phyloP scores from a whole-genome alignment of 1,140 invertebrate genomes.

The Drosophila varians region DNA sequence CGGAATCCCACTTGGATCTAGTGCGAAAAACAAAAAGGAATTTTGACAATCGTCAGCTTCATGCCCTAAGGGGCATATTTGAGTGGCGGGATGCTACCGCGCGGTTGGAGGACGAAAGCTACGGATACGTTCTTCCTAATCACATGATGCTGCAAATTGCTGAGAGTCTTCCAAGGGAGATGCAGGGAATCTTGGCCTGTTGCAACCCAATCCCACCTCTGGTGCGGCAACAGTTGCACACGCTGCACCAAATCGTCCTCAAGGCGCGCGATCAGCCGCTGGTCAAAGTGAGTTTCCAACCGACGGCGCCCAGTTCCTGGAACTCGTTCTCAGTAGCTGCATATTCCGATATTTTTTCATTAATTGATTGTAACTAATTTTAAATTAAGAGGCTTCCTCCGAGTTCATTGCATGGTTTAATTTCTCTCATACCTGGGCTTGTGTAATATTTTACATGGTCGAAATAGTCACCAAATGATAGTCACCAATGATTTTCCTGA shows the following conservation, averaged over 20 bases:
- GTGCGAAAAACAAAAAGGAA: conserved; percentile 91
- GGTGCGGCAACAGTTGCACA: conserved; percentile 90
- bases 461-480: too few relatives aligned
- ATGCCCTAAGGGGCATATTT: conserved; percentile 92
- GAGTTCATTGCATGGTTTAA: background rate
- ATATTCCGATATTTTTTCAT: conserved; percentile 16
- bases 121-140: conserved; percentile 95
- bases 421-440: conserved; percentile 1
- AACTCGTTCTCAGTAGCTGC: conserved; percentile 9
- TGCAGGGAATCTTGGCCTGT: conserved; percentile 96
- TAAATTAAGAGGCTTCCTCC: conserved; percentile 30
- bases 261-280: conserved; percentile 90
- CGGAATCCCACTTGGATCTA: conserved; percentile 90
- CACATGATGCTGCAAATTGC: conserved; percentile 97
- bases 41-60: conserved; percentile 94
- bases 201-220: conserved; percentile 97
- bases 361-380: conserved; percentile 47
- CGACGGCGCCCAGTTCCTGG: conserved; percentile 17
- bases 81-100: conserved; percentile 95
- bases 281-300: conserved; percentile 85
- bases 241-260: conserved; percentile 91
- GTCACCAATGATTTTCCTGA: too few relatives aligned
- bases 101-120: conserved; percentile 95
- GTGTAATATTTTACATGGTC: background rate
- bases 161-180: conserved; percentile 95